phyloP scores from a whole-genome alignment of 1,140 invertebrate genomes.

The Calliopsis andreniformis region DNA sequence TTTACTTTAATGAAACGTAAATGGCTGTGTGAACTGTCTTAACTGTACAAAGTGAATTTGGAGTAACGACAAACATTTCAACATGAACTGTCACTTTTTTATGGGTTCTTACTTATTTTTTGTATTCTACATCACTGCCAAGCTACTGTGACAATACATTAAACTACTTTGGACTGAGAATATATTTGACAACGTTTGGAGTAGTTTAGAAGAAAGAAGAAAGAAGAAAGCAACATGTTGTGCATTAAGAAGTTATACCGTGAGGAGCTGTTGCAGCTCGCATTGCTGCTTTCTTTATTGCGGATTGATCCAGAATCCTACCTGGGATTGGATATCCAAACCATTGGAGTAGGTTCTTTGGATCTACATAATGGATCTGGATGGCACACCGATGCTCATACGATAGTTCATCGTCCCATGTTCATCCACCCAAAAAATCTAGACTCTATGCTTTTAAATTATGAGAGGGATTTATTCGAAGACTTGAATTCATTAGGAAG shows the following conservation, averaged over 20 bases:
- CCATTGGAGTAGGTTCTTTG: conserved; percentile 82
- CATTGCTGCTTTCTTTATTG: conserved; percentile 88
- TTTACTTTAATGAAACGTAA: background rate
- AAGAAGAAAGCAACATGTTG: conserved; percentile 84
- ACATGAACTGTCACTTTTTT: conserved; percentile 20
- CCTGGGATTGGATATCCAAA: conserved; percentile 82
- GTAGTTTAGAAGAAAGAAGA: background rate
- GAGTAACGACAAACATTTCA: background rate
- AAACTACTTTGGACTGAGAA: background rate
- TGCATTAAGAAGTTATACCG: conserved; percentile 88
- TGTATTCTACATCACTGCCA: conserved; percentile 49
- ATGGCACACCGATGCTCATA: conserved; percentile 83
- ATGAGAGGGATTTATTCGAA: conserved; percentile 88
- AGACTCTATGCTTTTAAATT: conserved; percentile 87
- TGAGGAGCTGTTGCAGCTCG: conserved; percentile 90
- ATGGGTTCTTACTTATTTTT: conserved; percentile 22
- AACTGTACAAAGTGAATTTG: background rate
- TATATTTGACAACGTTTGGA: background rate
- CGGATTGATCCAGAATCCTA: conserved; percentile 88
- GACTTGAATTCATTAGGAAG: conserved; percentile 88
- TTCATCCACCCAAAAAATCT: conserved; percentile 88
- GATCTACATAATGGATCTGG: conserved; percentile 86
- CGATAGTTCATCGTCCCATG: conserved; percentile 81
- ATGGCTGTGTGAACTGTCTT: background rate
- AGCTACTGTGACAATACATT: conserved; percentile 62